Evolutionary conservation across 2,888 invertebrate genomes (phyloP).

Genomic region (Hirtodrosophila alboralis): DNA sequence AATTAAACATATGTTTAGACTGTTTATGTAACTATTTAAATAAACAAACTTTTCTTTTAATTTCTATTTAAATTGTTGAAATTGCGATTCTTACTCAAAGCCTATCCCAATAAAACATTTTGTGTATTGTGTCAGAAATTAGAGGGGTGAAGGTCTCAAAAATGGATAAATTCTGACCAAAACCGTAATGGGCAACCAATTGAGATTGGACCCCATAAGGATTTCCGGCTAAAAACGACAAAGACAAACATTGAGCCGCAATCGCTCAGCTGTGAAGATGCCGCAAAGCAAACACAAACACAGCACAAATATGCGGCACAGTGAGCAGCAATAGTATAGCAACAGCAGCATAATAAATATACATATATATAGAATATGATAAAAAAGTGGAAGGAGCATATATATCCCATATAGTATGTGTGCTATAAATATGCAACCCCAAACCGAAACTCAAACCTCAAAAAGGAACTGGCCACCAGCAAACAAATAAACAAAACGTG

Average conservation of each 20-base stretch:
- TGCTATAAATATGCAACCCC: slow-evolving; percentile 67
- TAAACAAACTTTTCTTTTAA: no score
- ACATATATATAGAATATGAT: no score
- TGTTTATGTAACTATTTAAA: no score
- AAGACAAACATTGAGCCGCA: slow-evolving; percentile 74
- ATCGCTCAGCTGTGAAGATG: slow-evolving; percentile 77
- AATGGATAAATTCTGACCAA: background rate
- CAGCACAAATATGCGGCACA: slow-evolving; percentile 28
- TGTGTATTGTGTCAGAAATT: slow-evolving; percentile 47
- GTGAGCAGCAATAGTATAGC: slow-evolving; percentile 47
- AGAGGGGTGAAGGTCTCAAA: slow-evolving; percentile 12
- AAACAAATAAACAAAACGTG: slow-evolving; percentile 66
- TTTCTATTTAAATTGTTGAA: no score
- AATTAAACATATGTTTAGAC: no score
- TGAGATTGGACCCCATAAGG: slow-evolving; percentile 11
- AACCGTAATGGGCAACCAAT: slow-evolving; percentile 8
- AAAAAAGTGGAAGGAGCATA: slow-evolving; percentile 3
- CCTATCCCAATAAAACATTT: slow-evolving; percentile 1
- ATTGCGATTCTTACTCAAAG: no score
- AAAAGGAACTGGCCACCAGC: slow-evolving; percentile 52
- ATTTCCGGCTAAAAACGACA: slow-evolving; percentile 35
- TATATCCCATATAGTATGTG: slow-evolving; percentile 20
- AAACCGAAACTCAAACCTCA: slow-evolving; percentile 14
- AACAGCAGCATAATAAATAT: slow-evolving; percentile 45
- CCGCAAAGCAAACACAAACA: slow-evolving; percentile 65